Percentiles rank a stretch among this genome's conserved stretches.
Evolutionary conservation across 37 sponge, comb jelly and placozoan species (phyloP).

Genomic region (Beroe ovata): DNA sequence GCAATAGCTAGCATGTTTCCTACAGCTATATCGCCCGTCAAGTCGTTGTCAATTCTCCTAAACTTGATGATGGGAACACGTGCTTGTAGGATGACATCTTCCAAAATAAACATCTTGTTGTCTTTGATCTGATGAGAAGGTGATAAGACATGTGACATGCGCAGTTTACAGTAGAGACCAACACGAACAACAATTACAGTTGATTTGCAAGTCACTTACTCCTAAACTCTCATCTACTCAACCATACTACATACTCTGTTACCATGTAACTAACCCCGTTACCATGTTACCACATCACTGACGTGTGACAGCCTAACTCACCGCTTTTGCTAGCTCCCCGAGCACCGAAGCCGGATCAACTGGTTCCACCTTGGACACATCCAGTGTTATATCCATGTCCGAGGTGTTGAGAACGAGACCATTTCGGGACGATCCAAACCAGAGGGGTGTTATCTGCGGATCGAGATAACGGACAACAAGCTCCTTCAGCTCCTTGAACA

Average conservation of each 20-base stretch:
- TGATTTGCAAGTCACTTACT: too few relatives aligned
- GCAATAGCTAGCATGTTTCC: slow-evolving; percentile 47
- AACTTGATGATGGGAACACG: slow-evolving; percentile 87
- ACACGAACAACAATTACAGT: not conserved
- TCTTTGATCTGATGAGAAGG: slow-evolving; percentile 2
- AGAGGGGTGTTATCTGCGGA: not conserved
- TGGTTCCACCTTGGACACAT: not conserved
- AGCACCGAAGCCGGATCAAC: slow-evolving; percentile 16
- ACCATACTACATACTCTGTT: too few relatives aligned
- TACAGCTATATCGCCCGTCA: slow-evolving; percentile 19
- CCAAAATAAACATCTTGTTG: slow-evolving; percentile 22
- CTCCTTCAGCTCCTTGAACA: not conserved
- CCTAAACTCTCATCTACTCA: not conserved
- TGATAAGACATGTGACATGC: not conserved
- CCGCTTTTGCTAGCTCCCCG: not conserved
- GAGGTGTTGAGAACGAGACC: slow-evolving; percentile 37
- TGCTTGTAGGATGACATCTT: slow-evolving; percentile 57
- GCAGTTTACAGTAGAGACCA: not conserved
- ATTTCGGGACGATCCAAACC: slow-evolving; percentile 37
- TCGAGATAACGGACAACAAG: not conserved
- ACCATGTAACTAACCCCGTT: too few relatives aligned
- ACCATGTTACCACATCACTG: too few relatives aligned
- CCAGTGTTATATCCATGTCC: slow-evolving; percentile 49
- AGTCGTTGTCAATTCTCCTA: not conserved
- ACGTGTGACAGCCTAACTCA: too few relatives aligned